A percentile compares a stretch with the other conserved stretches of the same genome.
phyloP scores from a whole-genome alignment of 2,113 vertebrate genomes.

The Bubo scandiacus region DNA sequence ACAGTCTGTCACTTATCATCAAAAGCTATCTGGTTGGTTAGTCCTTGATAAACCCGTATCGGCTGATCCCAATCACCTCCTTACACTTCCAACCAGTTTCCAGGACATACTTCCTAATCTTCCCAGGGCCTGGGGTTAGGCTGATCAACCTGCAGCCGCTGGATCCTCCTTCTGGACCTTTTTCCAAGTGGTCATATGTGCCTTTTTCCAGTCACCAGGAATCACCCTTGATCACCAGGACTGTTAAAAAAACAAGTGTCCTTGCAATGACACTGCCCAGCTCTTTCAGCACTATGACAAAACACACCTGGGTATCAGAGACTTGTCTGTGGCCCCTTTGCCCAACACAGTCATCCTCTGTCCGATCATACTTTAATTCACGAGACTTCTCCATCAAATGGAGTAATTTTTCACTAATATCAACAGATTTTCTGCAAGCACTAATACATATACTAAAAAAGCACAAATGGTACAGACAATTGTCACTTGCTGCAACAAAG shows the following conservation, averaged over 20 bases:
- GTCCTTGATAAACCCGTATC: background rate
- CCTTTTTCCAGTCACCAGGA: background rate
- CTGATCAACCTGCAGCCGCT: background rate
- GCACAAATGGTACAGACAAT: background rate
- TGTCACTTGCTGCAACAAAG: background rate
- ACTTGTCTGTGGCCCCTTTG: background rate
- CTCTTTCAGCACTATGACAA: background rate
- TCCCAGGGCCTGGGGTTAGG: background rate
- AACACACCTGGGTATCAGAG: background rate
- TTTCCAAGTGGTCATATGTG: background rate
- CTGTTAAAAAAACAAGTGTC: background rate
- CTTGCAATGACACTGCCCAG: background rate
- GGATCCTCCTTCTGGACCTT: background rate
- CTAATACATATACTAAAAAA: background rate
- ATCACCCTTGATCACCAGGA: background rate
- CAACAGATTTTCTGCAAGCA: background rate
- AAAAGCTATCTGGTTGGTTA: background rate
- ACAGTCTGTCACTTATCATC: background rate
- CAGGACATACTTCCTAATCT: background rate
- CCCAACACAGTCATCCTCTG: background rate
- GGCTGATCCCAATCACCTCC: background rate
- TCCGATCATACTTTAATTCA: background rate
- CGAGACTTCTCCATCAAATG: background rate
- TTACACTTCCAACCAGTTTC: background rate
- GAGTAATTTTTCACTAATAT: background rate